Evolutionary conservation across 2,113 vertebrate genomes (phyloP).

Genomic region (Ceuthmochares aereus): DNA sequence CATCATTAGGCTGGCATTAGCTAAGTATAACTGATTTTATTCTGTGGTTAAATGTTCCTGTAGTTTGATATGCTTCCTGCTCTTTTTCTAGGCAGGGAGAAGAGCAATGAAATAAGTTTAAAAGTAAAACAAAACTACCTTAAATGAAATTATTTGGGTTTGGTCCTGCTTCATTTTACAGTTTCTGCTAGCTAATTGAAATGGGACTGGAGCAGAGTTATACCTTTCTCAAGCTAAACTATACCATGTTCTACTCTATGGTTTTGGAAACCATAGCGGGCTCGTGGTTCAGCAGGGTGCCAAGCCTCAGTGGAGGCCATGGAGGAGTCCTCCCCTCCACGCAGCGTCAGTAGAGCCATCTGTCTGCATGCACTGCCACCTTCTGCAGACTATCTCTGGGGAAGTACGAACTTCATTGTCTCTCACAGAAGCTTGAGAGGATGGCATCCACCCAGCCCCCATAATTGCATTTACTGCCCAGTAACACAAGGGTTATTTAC

Average conservation of each 20-base stretch:
- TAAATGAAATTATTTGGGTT: background rate
- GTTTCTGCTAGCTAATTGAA: background rate
- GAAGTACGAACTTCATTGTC: background rate
- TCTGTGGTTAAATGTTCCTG: background rate
- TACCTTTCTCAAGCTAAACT: background rate
- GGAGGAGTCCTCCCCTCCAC: background rate
- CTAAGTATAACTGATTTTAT: background rate
- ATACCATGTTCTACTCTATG: accelerated
- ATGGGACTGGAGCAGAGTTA: background rate
- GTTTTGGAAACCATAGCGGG: accelerated
- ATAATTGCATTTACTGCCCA: background rate
- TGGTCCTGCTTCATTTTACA: background rate
- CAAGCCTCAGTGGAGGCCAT: accelerated
- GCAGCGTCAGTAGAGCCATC: accelerated
- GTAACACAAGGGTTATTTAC: background rate
- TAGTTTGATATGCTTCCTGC: background rate
- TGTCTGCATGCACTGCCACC: accelerated
- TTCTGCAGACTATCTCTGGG: background rate
- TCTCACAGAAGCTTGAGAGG: background rate
- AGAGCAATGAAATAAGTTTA: background rate
- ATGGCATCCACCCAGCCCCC: background rate
- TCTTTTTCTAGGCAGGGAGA: background rate
- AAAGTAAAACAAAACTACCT: background rate
- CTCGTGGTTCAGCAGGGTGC: background rate
- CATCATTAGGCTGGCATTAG: slow-evolving; percentile 13